phyloP scores from a whole-genome alignment of 1,140 invertebrate genomes.

The Harpegnathos saltator region DNA sequence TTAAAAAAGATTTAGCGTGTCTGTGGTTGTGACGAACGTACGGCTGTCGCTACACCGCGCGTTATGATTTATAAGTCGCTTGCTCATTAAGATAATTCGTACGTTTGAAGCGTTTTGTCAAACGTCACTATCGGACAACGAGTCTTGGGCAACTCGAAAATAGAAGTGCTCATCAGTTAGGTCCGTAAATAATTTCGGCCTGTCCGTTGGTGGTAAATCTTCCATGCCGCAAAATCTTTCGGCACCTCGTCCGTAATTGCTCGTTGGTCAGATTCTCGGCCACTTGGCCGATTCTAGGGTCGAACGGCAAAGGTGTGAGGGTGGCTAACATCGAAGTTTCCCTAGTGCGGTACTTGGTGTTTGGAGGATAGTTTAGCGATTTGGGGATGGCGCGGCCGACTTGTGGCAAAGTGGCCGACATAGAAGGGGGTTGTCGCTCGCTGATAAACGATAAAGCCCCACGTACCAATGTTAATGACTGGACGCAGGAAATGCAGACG shows the following conservation, averaged over 20 bases:
- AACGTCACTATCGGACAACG: constrained; percentile 50
- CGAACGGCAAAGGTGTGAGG: constrained; percentile 69
- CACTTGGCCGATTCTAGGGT: constrained; percentile 74
- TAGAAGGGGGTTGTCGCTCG: constrained; percentile 65
- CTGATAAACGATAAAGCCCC: constrained; percentile 65
- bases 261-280: constrained; percentile 70
- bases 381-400: constrained; percentile 77
- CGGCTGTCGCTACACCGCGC: constrained; percentile 30
- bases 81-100: constrained; percentile 58
- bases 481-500: constrained; percentile 62
- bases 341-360: constrained; percentile 79
- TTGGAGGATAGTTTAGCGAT: constrained; percentile 82
- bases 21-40: constrained; percentile 36
- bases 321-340: constrained; percentile 77
- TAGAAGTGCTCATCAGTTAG: constrained; percentile 40
- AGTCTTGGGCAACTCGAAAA: constrained; percentile 34
- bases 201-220: constrained; percentile 57
- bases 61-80: constrained; percentile 47
- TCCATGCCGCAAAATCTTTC: constrained; percentile 66
- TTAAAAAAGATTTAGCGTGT: constrained; percentile 43
- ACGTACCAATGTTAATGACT: constrained; percentile 47
- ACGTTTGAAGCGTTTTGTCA: constrained; percentile 55
- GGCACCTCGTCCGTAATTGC: constrained; percentile 67
- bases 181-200: constrained; percentile 50
- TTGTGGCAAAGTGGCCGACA: constrained; percentile 77